phyloP scores from a whole-genome alignment of 2,113 vertebrate genomes.

The Mormyrus lacerda region DNA sequence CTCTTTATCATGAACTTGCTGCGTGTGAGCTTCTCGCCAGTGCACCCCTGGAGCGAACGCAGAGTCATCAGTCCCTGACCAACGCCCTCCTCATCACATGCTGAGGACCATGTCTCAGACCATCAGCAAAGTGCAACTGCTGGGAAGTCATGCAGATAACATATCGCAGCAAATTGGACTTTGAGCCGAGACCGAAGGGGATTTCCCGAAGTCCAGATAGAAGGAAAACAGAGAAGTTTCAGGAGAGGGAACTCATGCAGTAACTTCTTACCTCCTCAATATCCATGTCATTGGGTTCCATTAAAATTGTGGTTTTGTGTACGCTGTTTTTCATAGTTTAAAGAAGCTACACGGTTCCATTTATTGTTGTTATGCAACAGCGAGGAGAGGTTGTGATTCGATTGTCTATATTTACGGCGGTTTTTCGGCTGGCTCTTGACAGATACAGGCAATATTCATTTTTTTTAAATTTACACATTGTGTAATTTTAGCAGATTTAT shows the following conservation, averaged over 20 bases:
- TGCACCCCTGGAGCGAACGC: conserved; percentile 46
- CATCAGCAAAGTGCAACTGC: conserved; percentile 26
- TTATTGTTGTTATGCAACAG: conserved; percentile 14
- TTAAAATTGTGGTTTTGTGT: not conserved
- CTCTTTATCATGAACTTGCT: conserved; percentile 72
- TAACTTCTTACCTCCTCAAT: not conserved
- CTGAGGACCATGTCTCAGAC: conserved; percentile 21
- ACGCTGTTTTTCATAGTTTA: not conserved
- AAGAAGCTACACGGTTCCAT: not conserved
- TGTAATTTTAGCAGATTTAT: not conserved
- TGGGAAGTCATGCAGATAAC: not conserved
- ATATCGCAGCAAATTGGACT: not conserved
- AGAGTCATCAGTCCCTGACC: conserved; percentile 49
- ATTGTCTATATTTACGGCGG: not conserved
- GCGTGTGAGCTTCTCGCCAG: conserved; percentile 69
- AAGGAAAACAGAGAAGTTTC: not conserved
- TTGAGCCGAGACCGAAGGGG: not conserved
- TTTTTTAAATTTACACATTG: not conserved
- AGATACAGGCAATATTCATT: not conserved
- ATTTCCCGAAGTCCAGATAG: not conserved
- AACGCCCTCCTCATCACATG: conserved; percentile 52
- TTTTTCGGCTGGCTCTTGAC: not conserved
- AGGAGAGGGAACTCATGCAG: not conserved
- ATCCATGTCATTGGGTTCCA: not conserved
- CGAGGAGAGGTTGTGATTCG: not conserved